These are phyloP conservation scores for Etheostoma nigrum DNA, from an alignment of 2,797 vertebrate species.

Conservation along the genomic window DNA sequence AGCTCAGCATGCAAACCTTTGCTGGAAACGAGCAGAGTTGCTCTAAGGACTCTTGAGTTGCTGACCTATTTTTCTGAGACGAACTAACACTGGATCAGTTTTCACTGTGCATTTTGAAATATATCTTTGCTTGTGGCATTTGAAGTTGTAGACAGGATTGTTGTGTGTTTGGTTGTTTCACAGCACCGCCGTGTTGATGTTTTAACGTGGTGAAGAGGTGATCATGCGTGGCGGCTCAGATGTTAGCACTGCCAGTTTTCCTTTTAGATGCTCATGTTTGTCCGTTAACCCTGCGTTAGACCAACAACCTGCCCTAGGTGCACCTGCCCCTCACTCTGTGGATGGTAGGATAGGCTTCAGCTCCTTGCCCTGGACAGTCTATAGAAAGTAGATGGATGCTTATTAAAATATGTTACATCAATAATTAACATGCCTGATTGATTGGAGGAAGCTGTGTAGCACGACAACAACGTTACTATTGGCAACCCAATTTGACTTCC, in stretches of 20 bases:
- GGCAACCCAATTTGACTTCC: no score
- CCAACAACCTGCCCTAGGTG: background rate
- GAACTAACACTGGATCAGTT: background rate
- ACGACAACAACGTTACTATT: background rate
- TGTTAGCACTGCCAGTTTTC: no score
- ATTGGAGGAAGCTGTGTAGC: background rate
- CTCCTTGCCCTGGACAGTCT: background rate
- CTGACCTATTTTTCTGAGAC: constrained; percentile 40
- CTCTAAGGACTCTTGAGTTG: constrained; percentile 11
- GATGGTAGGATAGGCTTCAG: background rate
- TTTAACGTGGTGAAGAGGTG: no score
- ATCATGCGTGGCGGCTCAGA: no score
- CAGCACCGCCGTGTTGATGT: background rate
- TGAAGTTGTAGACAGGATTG: background rate
- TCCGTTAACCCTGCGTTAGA: no score
- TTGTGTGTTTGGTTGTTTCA: background rate
- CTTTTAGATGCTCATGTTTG: no score
- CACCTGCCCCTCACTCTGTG: background rate
- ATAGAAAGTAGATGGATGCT: background rate
- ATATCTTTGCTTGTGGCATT: background rate
- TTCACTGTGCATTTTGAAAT: background rate
- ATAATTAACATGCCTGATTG: background rate
- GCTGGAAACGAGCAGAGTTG: constrained; percentile 25
- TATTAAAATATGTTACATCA: background rate
- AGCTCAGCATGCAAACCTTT: constrained; percentile 36